Percentiles rank a stretch among this genome's conserved stretches.
Evolutionary conservation across 2,113 vertebrate genomes (phyloP).

Genomic region (Alces alces): DNA sequence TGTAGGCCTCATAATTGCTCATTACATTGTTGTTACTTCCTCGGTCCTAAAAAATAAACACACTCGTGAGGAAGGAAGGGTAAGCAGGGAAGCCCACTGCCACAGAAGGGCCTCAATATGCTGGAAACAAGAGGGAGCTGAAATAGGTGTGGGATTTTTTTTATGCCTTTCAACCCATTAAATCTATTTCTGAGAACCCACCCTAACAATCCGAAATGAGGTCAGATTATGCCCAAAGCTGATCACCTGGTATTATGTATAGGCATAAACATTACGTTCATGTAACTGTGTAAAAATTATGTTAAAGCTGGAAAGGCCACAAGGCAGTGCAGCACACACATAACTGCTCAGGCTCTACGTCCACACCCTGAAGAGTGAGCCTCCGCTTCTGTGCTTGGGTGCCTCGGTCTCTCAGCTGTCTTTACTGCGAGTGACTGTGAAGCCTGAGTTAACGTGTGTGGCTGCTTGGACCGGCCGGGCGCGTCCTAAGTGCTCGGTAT

Average conservation of each 20-base stretch:
- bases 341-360: neutral
- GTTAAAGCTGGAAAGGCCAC: neutral
- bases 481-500: neutral
- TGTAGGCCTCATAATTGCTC: constrained; percentile 93
- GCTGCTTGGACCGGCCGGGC: neutral
- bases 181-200: neutral
- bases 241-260: neutral
- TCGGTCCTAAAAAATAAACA: constrained; percentile 84
- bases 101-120: neutral
- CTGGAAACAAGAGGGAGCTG: neutral
- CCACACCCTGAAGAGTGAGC: neutral
- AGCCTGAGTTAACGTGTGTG: neutral
- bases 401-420: neutral
- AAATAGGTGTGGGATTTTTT: neutral
- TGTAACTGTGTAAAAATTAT: neutral
- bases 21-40: constrained; percentile 84
- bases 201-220: neutral
- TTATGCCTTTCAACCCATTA: neutral
- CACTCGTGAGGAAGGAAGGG: neutral
- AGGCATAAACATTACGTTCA: neutral
- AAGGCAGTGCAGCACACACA: neutral
- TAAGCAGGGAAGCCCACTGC: neutral
- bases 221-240: neutral
- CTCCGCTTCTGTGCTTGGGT: neutral
- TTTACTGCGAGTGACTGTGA: neutral